Conservation (phyloP, 2,888 invertebrate species). For the Argynnis bischoffii region DNA sequence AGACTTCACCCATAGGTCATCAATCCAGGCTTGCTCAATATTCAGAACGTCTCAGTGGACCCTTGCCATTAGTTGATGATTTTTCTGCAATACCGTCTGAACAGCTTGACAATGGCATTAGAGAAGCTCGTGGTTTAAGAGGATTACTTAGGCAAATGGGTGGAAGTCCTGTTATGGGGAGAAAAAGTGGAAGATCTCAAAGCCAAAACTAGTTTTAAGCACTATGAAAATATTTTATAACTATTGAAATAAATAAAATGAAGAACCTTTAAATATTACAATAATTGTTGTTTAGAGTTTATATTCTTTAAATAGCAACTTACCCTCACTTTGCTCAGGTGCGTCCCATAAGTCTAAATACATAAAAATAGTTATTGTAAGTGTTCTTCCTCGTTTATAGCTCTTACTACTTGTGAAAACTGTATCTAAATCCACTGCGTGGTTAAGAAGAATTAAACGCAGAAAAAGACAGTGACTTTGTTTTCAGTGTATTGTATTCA, state of each 20-base stretch:
- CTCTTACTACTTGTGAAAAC: too few species aligned
- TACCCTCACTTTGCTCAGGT: too few species aligned
- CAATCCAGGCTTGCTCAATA: slow-evolving; percentile 85
- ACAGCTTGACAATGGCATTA: slow-evolving; percentile 81
- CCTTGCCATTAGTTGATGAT: slow-evolving; percentile 93
- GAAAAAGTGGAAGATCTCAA: slow-evolving; percentile 82
- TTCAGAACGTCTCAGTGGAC: slow-evolving; percentile 81
- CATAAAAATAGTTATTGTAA: too few species aligned
- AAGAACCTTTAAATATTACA: too few species aligned
- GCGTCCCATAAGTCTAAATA: too few species aligned
- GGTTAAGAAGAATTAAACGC: too few species aligned
- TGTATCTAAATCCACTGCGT: too few species aligned
- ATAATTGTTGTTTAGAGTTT: too few species aligned
- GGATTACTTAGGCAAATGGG: slow-evolving; percentile 92
- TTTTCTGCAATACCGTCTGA: slow-evolving; percentile 95
- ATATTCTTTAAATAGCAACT: too few species aligned
- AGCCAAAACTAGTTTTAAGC: slow-evolving; percentile 70
- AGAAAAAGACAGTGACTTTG: too few species aligned
- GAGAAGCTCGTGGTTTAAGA: slow-evolving; percentile 89
- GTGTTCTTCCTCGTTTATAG: too few species aligned
- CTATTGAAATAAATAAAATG: background rate
- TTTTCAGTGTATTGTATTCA: too few species aligned
- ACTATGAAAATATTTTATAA: background rate
- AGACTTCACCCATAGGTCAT: slow-evolving; percentile 79
- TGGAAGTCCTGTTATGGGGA: slow-evolving; percentile 90